A percentile compares a stretch with the other conserved stretches of the same genome.
phyloP scores from a whole-genome alignment of 2,888 invertebrate species.

The Lydus trimaculatus region DNA sequence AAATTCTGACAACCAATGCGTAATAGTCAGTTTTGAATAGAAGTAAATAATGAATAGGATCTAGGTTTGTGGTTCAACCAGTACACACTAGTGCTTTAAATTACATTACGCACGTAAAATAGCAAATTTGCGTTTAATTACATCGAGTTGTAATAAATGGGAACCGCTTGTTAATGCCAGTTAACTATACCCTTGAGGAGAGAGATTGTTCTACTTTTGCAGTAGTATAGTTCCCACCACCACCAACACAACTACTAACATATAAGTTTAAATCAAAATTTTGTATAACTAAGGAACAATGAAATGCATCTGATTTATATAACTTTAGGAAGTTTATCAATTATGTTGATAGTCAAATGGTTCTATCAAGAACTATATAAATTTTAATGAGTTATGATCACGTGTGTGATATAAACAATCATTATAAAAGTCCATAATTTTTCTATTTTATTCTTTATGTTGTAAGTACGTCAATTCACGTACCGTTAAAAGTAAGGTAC shows the following conservation, averaged over 20 bases:
- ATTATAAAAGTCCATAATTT: no score
- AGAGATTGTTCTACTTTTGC: constrained; percentile 22
- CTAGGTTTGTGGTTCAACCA: constrained; percentile 19
- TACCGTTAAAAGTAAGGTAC: no score
- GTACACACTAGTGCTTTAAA: constrained; percentile 23
- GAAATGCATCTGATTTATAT: no score
- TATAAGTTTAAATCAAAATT: no score
- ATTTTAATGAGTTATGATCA: no score
- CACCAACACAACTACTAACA: neutral
- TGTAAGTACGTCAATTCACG: no score
- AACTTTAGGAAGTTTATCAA: no score
- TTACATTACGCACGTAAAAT: constrained; percentile 36
- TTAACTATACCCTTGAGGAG: constrained; percentile 26
- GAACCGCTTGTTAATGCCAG: constrained; percentile 27
- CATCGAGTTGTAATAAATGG: constrained; percentile 35
- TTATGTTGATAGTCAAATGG: no score
- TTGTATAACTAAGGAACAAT: no score
- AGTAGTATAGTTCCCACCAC: neutral
- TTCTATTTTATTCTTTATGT: no score
- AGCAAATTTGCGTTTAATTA: constrained; percentile 37
- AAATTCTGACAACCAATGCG: neutral
- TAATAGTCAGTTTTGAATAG: constrained; percentile 31
- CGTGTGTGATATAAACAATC: no score
- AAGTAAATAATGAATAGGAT: constrained; percentile 31
- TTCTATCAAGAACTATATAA: no score